These are phyloP conservation scores for Marcusenius ussheri DNA, from an alignment of 2,113 vertebrate genomes.

Conservation along the genomic window DNA sequence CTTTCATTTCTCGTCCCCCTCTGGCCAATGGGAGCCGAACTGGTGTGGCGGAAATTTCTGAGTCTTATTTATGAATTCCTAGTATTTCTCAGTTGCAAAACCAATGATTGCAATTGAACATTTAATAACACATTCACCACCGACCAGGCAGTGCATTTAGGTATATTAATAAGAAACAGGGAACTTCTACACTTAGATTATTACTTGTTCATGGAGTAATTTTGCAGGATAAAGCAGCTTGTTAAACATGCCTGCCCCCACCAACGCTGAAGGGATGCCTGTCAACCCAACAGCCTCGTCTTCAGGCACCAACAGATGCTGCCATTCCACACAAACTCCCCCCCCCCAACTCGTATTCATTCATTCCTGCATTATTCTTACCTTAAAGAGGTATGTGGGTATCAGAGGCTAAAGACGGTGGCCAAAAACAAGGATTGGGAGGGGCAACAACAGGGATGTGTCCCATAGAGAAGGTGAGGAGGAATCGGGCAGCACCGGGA, in stretches of 20 bases:
- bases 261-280: background rate
- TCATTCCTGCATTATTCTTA: background rate
- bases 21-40: slow-evolving; percentile 24
- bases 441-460: background rate
- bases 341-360: background rate
- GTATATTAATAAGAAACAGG: slow-evolving; percentile 8
- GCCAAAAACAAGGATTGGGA: background rate
- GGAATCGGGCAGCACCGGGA: background rate
- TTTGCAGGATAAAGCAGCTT: background rate
- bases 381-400: background rate
- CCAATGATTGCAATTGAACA: slow-evolving; percentile 26
- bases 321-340: background rate
- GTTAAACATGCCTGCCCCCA: background rate
- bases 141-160: background rate
- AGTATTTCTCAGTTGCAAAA: background rate
- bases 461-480: background rate
- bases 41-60: slow-evolving; percentile 18
- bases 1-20: slow-evolving; percentile 20
- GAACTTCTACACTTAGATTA: background rate
- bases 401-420: slow-evolving; percentile 2
- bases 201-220: slow-evolving; percentile 17
- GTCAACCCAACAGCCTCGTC: background rate
- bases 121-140: slow-evolving; percentile 10
- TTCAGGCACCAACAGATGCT: background rate
- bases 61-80: slow-evolving; percentile 46